Evolutionary conservation across 2,113 vertebrate genomes (phyloP), one percentile per base, ranked within the genome.

Genomic region (Mesocricetus auratus): DNA sequence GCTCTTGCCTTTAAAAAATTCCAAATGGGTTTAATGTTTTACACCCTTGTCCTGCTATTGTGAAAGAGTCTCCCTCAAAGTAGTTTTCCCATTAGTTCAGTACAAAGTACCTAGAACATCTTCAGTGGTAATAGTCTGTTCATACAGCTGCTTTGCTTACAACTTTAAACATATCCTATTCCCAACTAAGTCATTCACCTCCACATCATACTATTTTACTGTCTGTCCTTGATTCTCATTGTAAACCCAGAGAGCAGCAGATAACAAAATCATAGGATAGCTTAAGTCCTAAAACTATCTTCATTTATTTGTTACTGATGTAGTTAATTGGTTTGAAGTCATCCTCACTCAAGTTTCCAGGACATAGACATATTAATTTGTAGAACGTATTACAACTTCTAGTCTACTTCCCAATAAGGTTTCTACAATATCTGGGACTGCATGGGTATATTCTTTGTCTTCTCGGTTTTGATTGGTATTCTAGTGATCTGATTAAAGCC

Each of bases 161-260:
- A 66, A 19, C 39, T 66, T 47, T 22, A 86, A 85, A 45, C 2
- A 66, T 1, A 36, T 1, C 5, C 7, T 86, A 21, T 47, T 36
- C 39, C 24, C 8, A 21, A 13, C 8, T 47, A 33, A 22, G 33
- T 31, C 8, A 31, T 11, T 64, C 42, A 47, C 29, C 29, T 66
- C 17, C 0, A 45, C 42, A 21, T 33, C 39, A 1, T 66, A 9
- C 1, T 47, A 1, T 22, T 66, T 4, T 33, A 33, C 9, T 47
- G 8, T 47, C 66, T 86, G 9, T 42, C 33, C 24, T 86, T 31
- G 62, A 19, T 21, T 66, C 42, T 66, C 26, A 86, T 45, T 66
- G 26, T 45, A 86, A 82, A 60, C 2, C 11, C 2, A 26, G 36
- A 82, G 42, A 42, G 26, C n/a, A 83, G n/a, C n/a, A 60, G 79